These are phyloP conservation scores for Gari tellinella DNA, from an alignment of 2,888 invertebrate genomes.

Conservation along the genomic window DNA sequence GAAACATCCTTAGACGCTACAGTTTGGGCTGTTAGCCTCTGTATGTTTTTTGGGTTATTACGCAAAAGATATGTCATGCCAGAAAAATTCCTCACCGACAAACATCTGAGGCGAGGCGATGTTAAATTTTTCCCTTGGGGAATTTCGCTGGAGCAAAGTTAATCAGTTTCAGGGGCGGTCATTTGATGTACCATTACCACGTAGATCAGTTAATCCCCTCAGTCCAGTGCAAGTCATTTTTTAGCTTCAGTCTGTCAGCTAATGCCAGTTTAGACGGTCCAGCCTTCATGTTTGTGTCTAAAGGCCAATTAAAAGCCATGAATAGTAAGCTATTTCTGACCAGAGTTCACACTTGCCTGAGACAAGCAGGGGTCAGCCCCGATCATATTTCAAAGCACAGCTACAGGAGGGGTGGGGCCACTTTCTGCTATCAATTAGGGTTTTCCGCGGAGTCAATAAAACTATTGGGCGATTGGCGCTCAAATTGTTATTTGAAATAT, in stretches of 20 bases:
- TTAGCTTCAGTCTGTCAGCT: neutral
- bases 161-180: slow-evolving; percentile 27
- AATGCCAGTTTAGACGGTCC: slow-evolving; percentile 5
- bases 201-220: slow-evolving; percentile 8
- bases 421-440: too few relatives aligned
- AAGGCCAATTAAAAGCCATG: neutral
- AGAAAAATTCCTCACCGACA: slow-evolving; percentile 3
- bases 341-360: slow-evolving; percentile 1
- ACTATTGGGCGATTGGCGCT: too few relatives aligned
- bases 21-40: slow-evolving; percentile 27
- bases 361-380: neutral
- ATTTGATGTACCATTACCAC: slow-evolving; percentile 20
- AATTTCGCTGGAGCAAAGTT: slow-evolving; percentile 19
- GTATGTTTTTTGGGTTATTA: slow-evolving; percentile 22
- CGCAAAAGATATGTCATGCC: slow-evolving; percentile 22
- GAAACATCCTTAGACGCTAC: slow-evolving; percentile 19
- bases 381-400: too few relatives aligned
- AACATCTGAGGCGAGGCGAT: slow-evolving; percentile 22
- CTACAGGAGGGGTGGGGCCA: too few relatives aligned
- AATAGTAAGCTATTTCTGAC: slow-evolving; percentile 5
- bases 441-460: too few relatives aligned
- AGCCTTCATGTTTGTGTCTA: slow-evolving; percentile 4
- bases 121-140: slow-evolving; percentile 21
- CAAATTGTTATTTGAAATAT: too few relatives aligned
- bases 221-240: slow-evolving; percentile 25